Evolutionary conservation across 2,888 invertebrate species (phyloP).

Genomic region (Eristalis intricaria): DNA sequence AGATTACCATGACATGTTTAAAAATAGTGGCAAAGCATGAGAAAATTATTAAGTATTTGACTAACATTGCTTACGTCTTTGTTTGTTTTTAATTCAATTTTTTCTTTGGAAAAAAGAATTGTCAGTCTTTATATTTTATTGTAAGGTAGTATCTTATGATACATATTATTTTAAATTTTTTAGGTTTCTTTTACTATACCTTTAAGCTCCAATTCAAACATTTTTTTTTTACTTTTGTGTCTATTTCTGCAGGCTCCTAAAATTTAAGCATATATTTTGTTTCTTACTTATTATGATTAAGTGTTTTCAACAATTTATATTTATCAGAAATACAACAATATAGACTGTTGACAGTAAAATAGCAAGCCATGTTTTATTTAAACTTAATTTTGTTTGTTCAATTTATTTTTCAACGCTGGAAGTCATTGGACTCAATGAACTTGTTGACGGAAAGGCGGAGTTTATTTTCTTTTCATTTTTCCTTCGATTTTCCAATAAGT

Average conservation of each 20-base stretch:
- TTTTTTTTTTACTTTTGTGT: neutral
- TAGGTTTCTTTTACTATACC: neutral
- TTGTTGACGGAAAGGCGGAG: neutral
- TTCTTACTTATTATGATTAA: slow-evolving; percentile 3
- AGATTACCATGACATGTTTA: neutral
- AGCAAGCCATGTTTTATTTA: slow-evolving; percentile 1
- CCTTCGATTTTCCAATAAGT: slow-evolving; percentile 20
- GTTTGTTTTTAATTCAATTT: neutral
- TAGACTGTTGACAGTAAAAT: slow-evolving; percentile 33
- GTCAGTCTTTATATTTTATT: neutral
- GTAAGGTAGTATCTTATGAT: neutral
- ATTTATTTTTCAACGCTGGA: neutral
- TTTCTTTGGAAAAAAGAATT: neutral
- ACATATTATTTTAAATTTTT: neutral
- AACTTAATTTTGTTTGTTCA: neutral
- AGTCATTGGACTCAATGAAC: neutral
- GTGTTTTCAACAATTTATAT: slow-evolving; percentile 8
- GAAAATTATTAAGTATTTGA: neutral
- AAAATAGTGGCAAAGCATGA: neutral
- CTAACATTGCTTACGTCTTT: neutral
- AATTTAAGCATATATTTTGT: neutral
- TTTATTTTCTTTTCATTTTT: slow-evolving; percentile 31
- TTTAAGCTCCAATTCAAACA: neutral
- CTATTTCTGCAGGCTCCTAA: neutral
- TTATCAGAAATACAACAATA: slow-evolving; percentile 38